Conservation (phyloP, 1,140 invertebrate species). For the Scylla paramamosain region DNA sequence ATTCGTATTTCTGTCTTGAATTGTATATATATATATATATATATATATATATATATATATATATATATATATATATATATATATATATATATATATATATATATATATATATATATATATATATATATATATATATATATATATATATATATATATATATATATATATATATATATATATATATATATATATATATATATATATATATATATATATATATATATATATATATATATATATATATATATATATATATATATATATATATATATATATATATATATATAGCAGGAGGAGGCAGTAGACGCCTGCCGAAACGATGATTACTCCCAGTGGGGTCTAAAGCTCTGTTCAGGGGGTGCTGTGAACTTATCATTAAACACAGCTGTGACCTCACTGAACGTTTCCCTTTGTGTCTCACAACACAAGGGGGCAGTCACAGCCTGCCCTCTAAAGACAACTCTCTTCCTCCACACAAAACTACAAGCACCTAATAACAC, state of each 20-base stretch:
- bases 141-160: constrained; percentile 38
- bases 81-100: constrained; percentile 50
- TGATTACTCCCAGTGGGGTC: no score
- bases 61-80: constrained; percentile 46
- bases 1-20: no score
- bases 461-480: no score
- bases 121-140: constrained; percentile 24
- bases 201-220: constrained; percentile 46
- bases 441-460: no score
- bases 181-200: constrained; percentile 42
- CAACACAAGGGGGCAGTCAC: no score
- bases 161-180: constrained; percentile 39
- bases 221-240: constrained; percentile 56
- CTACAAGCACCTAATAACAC: no score
- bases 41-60: constrained; percentile 56
- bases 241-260: constrained; percentile 25
- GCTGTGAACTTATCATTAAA: no score
- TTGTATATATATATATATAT: not conserved
- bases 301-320: no score
- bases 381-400: no score
- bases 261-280: constrained; percentile 53
- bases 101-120: constrained; percentile 30
- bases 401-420: no score
- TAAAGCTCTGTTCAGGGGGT: no score
- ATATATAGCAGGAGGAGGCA: no score